Evolutionary conservation across 2,888 invertebrate genomes (phyloP).

Genomic region (Smittia aterrima): DNA sequence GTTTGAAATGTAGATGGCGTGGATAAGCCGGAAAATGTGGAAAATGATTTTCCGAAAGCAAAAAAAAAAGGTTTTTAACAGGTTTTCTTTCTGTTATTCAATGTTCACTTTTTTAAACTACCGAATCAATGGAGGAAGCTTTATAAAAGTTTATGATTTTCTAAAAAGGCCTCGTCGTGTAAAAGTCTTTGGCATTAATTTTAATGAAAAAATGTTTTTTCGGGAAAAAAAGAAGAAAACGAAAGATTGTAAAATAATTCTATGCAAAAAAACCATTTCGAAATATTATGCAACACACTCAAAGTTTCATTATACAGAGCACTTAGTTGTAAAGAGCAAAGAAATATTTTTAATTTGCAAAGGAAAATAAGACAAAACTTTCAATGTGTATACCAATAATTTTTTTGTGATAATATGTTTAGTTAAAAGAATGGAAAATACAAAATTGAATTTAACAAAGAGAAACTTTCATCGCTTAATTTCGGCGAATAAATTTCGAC

Average conservation of each 20-base stretch:
- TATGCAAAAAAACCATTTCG: background rate
- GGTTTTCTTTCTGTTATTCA: conserved; percentile 2
- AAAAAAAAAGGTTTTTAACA: background rate
- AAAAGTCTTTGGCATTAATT: background rate
- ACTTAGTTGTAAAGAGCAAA: conserved; percentile 15
- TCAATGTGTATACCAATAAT: conserved; percentile 41
- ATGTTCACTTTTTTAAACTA: conserved; percentile 2
- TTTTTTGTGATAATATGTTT: conserved; percentile 42
- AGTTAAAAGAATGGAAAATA: conserved; percentile 25
- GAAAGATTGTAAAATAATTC: background rate
- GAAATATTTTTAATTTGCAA: background rate
- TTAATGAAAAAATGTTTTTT: background rate
- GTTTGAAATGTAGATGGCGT: conserved; percentile 17
- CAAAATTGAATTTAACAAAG: conserved; percentile 4
- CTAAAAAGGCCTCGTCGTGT: background rate
- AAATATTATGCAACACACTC: background rate
- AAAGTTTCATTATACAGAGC: conserved; percentile 16
- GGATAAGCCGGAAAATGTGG: background rate
- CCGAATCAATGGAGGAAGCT: conserved; percentile 1
- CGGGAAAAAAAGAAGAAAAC: too few species aligned
- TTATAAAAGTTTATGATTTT: conserved; percentile 11
- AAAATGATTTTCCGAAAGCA: background rate
- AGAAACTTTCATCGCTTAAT: conserved; percentile 1
- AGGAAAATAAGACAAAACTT: conserved; percentile 30
- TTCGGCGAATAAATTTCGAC: conserved; percentile 1